Evolutionary conservation across 2,888 invertebrate species (phyloP).

Genomic region (Lordiphosa andalusiaca): DNA sequence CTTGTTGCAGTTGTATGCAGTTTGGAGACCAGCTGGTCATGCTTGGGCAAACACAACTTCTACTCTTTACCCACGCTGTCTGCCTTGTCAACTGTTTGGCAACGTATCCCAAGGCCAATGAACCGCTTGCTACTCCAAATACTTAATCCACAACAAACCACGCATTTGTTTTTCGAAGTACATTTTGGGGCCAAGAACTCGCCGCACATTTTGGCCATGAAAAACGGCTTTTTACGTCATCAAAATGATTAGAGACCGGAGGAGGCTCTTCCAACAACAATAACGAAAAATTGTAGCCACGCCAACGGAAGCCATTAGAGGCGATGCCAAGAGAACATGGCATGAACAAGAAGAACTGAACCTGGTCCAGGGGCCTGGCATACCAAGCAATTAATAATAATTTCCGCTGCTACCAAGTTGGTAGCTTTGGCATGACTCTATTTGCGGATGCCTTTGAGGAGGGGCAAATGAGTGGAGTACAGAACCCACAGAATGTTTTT

Average conservation of each 20-base stretch:
- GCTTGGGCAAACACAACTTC: conserved; percentile 46
- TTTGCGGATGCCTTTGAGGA: conserved; percentile 40
- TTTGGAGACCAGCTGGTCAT: conserved; percentile 49
- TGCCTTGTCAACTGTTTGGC: conserved; percentile 33
- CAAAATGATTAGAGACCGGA: conserved; percentile 46
- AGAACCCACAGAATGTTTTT: conserved; percentile 11
- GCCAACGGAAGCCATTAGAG: conserved; percentile 70
- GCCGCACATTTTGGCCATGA: conserved; percentile 60
- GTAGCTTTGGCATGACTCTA: conserved; percentile 42
- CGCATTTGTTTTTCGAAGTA: conserved; percentile 34
- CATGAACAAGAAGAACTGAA: conserved; percentile 4
- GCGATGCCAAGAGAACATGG: conserved; percentile 18
- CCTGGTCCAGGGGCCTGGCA: conserved; percentile 35
- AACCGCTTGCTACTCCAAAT: conserved; percentile 56
- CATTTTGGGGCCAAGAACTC: conserved; percentile 61
- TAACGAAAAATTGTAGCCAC: conserved; percentile 38
- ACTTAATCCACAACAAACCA: conserved; percentile 37
- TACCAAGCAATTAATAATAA: conserved; percentile 76
- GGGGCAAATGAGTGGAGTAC: conserved; percentile 2
- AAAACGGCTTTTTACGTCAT: conserved; percentile 65
- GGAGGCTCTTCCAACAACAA: not conserved
- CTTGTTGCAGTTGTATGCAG: conserved; percentile 45
- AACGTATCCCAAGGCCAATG: conserved; percentile 63
- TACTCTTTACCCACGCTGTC: conserved; percentile 54
- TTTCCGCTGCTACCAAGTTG: conserved; percentile 61